These are phyloP conservation scores for Petrophora chlorosata DNA, from an alignment of 2,888 invertebrate genomes.

Conservation along the genomic window DNA sequence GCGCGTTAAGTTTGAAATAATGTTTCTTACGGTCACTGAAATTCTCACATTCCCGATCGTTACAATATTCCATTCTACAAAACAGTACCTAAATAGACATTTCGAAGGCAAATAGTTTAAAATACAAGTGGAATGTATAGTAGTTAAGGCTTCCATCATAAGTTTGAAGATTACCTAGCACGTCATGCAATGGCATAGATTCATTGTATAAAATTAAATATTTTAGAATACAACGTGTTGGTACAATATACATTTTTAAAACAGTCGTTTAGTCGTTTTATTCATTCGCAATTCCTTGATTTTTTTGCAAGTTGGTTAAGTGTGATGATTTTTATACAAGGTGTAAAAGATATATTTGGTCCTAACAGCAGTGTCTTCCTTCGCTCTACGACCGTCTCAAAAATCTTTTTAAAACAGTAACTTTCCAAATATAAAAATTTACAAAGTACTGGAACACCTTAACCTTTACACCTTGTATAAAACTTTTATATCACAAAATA, in stretches of 20 bases:
- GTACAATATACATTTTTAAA: slow-evolving; percentile 16
- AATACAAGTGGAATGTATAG: slow-evolving; percentile 81
- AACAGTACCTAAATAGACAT: slow-evolving; percentile 63
- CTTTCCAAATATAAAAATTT: no score
- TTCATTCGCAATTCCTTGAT: slow-evolving; percentile 1
- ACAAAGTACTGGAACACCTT: no score
- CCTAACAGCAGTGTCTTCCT: no score
- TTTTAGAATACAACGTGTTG: slow-evolving; percentile 16
- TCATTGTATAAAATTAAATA: slow-evolving; percentile 34
- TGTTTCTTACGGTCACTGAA: no score
- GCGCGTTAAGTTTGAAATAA: no score
- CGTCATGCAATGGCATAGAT: slow-evolving; percentile 35
- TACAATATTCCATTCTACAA: slow-evolving; percentile 48
- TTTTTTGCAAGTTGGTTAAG: no score
- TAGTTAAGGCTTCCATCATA: slow-evolving; percentile 77
- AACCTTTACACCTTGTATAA: no score
- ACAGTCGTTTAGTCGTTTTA: slow-evolving; percentile 17
- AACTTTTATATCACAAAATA: no score
- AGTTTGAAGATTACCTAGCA: slow-evolving; percentile 62
- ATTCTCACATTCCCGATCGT: slow-evolving; percentile 37
- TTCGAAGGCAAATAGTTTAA: slow-evolving; percentile 67
- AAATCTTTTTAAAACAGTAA: no score
- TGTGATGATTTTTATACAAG: no score
- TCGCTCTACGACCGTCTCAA: no score
- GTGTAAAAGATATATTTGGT: no score